These are phyloP conservation scores for Habropoda laboriosa DNA, from an alignment of 1,140 invertebrate genomes.

Conservation along the genomic window DNA sequence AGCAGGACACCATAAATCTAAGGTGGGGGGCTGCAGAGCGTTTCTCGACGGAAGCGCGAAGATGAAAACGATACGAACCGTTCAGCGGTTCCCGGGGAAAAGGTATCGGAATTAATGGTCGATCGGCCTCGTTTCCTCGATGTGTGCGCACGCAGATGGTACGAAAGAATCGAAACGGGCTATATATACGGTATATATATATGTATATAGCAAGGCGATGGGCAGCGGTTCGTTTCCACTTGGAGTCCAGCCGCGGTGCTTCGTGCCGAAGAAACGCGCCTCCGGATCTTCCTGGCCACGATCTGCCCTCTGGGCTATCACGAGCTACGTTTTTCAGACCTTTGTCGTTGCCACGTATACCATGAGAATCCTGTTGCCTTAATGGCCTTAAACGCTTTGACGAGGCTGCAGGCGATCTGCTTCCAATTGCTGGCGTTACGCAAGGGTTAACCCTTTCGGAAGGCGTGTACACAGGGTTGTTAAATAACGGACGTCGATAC, in stretches of 20 bases:
- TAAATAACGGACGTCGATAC: too few relatives aligned
- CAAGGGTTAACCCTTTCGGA: not conserved
- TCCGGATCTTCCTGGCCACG: conserved; percentile 25
- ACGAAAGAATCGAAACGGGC: conserved; percentile 18
- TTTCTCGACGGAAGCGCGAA: conserved; percentile 28
- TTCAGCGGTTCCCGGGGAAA: not conserved
- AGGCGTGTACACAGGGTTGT: too few relatives aligned
- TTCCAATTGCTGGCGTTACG: conserved; percentile 13
- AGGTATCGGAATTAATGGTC: conserved; percentile 41
- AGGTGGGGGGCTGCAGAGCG: not conserved
- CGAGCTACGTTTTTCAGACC: conserved; percentile 23
- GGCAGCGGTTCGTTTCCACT: not conserved
- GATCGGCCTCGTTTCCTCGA: conserved; percentile 37
- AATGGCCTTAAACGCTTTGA: not conserved
- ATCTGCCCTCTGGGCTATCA: conserved; percentile 28
- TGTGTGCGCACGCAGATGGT: conserved; percentile 18
- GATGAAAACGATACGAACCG: conserved; percentile 43
- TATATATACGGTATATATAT: too few relatives aligned
- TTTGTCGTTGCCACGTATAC: conserved; percentile 16
- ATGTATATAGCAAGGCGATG: too few relatives aligned
- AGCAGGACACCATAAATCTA: conserved; percentile 23
- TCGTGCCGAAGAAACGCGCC: conserved; percentile 6
- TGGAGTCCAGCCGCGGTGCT: not conserved
- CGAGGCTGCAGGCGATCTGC: not conserved
- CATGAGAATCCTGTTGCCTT: conserved; percentile 14